Conservation (phyloP, 2,113 vertebrate species). For the Thalassarche chlororhynchos region DNA sequence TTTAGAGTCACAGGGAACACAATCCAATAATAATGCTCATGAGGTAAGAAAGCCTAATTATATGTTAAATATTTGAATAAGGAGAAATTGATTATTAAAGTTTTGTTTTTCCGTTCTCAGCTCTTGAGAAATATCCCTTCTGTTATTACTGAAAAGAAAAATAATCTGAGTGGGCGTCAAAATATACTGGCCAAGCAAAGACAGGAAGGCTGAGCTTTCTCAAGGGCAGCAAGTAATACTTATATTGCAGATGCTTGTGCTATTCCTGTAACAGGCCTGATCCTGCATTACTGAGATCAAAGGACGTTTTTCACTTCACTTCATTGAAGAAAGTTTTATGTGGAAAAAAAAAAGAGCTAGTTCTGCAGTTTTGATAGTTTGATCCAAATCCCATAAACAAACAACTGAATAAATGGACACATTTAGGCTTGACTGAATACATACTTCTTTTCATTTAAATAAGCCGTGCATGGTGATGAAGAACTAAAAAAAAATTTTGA, state of each 20-base stretch:
- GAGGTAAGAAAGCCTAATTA: neutral
- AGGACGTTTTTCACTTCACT: neutral
- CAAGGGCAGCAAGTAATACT: neutral
- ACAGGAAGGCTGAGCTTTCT: neutral
- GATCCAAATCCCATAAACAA: neutral
- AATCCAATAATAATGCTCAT: neutral
- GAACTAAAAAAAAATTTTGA: neutral
- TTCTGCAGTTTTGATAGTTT: neutral
- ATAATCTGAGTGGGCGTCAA: neutral
- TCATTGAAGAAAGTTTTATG: neutral
- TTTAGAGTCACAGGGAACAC: neutral
- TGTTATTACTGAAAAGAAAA: neutral
- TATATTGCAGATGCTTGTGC: neutral
- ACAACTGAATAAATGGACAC: neutral
- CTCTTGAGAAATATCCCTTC: neutral
- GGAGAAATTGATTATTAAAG: neutral
- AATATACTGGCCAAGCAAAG: neutral
- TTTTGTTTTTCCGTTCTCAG: neutral
- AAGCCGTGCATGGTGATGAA: neutral
- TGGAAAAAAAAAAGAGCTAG: neutral
- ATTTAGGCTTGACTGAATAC: neutral
- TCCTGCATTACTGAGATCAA: slow-evolving; percentile 1
- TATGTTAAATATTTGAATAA: neutral
- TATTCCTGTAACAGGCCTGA: neutral
- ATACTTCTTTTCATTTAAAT: neutral